These are phyloP conservation scores for Helicolenus hilgendorfi DNA, from an alignment of 2,797 vertebrate genomes.

Conservation along the genomic window DNA sequence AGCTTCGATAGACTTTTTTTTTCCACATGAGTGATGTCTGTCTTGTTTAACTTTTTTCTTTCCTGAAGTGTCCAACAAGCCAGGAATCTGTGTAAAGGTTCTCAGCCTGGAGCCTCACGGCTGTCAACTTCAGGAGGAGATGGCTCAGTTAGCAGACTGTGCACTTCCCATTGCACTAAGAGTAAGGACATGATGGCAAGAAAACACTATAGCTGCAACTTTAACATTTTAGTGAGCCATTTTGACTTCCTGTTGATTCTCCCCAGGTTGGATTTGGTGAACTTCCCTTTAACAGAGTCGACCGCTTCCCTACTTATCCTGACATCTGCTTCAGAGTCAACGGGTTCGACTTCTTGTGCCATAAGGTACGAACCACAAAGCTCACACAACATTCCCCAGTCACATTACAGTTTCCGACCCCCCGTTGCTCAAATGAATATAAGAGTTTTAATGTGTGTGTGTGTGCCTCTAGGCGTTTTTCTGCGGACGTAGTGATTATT, in stretches of 20 bases:
- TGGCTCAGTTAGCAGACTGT: constrained; percentile 95
- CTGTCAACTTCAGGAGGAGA: constrained; percentile 93
- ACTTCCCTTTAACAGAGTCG: constrained; percentile 95
- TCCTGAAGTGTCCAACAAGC: constrained; percentile 94
- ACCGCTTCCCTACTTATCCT: constrained; percentile 94
- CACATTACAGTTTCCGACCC: too few species aligned
- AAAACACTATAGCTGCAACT: neutral
- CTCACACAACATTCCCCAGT: neutral
- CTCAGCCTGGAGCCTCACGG: constrained; percentile 94
- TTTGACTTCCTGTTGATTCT: neutral
- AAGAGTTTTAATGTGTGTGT: neutral
- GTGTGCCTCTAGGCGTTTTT: constrained; percentile 94
- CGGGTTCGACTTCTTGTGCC: constrained; percentile 94
- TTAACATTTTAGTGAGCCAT: neutral
- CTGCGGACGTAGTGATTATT: constrained; percentile 98
- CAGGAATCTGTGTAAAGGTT: constrained; percentile 97
- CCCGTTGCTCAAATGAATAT: neutral
- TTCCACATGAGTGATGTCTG: neutral
- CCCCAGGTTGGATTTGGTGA: constrained; percentile 95
- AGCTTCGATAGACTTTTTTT: neutral
- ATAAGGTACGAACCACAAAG: constrained; percentile 92
- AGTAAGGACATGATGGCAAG: constrained; percentile 80
- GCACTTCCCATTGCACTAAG: constrained; percentile 94
- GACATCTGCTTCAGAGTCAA: constrained; percentile 96
- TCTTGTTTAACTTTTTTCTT: neutral